Percentiles rank a stretch among this genome's conserved stretches.
Conservation (phyloP, 1,140 invertebrate species). For the Ceratina calcarata region DNA sequence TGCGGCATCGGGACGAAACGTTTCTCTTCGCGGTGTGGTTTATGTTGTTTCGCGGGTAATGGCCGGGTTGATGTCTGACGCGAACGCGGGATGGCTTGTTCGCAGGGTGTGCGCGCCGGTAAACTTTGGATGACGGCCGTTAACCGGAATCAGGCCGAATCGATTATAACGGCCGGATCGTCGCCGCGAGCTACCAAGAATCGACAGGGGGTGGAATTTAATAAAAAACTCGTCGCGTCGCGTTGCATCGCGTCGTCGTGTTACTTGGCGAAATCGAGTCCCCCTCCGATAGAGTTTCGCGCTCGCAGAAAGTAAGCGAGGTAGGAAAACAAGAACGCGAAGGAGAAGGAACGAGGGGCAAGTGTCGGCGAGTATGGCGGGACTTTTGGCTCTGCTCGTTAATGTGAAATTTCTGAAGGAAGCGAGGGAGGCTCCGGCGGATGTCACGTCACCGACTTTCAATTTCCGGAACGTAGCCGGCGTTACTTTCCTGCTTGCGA, state of each 20-base stretch:
- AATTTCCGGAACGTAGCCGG: slow-evolving; percentile 68
- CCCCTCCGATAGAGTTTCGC: not conserved
- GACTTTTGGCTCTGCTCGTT: slow-evolving; percentile 53
- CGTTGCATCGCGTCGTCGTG: slow-evolving; percentile 12
- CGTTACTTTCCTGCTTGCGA: not conserved
- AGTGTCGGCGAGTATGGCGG: slow-evolving; percentile 24
- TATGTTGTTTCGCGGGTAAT: slow-evolving; percentile 31
- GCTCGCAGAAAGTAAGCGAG: not conserved
- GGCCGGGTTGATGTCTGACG: slow-evolving; percentile 53
- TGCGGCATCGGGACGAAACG: slow-evolving; percentile 15
- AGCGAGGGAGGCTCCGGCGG: slow-evolving; percentile 52
- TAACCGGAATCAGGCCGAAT: slow-evolving; percentile 74
- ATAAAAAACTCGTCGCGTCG: slow-evolving; percentile 61
- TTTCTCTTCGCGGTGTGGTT: slow-evolving; percentile 23
- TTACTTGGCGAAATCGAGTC: slow-evolving; percentile 17
- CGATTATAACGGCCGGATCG: slow-evolving; percentile 73
- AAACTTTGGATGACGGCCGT: slow-evolving; percentile 73
- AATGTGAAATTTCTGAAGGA: slow-evolving; percentile 60
- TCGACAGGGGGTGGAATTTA: slow-evolving; percentile 68
- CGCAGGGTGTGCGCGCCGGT: slow-evolving; percentile 50
- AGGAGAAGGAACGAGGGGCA: slow-evolving; percentile 5
- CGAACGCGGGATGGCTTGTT: slow-evolving; percentile 53
- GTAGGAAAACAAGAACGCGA: not conserved
- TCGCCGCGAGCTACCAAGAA: slow-evolving; percentile 68
- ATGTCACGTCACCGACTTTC: slow-evolving; percentile 74